Evolutionary conservation across 1,140 invertebrate genomes (phyloP).

Genomic region (Octopus sinensis): DNA sequence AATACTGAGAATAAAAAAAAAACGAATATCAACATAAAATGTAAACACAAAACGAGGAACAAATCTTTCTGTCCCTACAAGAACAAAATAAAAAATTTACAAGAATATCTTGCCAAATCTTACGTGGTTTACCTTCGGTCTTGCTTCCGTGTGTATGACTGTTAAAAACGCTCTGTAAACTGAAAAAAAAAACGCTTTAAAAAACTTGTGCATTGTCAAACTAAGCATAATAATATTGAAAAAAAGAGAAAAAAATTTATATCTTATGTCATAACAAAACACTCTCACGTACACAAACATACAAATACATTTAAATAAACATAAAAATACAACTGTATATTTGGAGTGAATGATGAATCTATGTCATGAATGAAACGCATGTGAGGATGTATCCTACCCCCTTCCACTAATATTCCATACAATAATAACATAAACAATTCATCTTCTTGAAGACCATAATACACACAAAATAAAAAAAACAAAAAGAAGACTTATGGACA

Average conservation of each 20-base stretch:
- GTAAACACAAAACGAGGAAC: too few species aligned
- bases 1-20: too few species aligned
- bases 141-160: conserved; percentile 16
- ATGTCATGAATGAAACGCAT: too few species aligned
- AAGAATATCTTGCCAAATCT: conserved; percentile 11
- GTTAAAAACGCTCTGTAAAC: conserved; percentile 13
- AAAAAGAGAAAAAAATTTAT: not conserved
- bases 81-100: too few species aligned
- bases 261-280: not conserved
- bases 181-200: not conserved
- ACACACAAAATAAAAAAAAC: too few species aligned
- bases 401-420: too few species aligned
- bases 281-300: not conserved
- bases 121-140: not conserved
- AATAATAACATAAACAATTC: too few species aligned
- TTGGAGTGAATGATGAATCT: not conserved
- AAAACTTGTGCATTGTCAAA: not conserved
- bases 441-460: too few species aligned
- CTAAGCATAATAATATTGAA: not conserved
- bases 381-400: too few species aligned
- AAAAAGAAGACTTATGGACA: too few species aligned
- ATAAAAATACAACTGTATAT: not conserved
- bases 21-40: too few species aligned
- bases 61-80: too few species aligned
- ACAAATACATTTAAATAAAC: not conserved